A percentile compares a stretch with the other conserved stretches of the same genome.
phyloP scores from a whole-genome alignment of 2,888 invertebrate species.

The Athetis lepigone region DNA sequence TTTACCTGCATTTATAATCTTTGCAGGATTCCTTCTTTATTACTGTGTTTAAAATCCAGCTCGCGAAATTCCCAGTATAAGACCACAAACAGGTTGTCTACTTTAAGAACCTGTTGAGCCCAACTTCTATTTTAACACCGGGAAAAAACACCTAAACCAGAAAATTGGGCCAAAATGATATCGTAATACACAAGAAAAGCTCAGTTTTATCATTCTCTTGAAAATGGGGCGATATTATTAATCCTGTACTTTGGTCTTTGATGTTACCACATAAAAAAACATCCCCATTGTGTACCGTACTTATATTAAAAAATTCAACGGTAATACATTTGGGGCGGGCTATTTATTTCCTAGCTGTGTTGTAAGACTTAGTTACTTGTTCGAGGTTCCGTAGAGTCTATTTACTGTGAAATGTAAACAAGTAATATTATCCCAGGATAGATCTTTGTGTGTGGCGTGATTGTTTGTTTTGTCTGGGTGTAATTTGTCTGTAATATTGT shows the following conservation, averaged over 20 bases:
- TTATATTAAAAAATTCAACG: constrained; percentile 67
- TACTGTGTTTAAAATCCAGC: too few relatives aligned
- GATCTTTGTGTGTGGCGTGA: too few relatives aligned
- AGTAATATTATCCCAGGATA: too few relatives aligned
- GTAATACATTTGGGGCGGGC: constrained; percentile 55
- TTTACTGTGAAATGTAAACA: too few relatives aligned
- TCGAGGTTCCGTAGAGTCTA: constrained; percentile 32
- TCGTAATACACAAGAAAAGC: constrained; percentile 42
- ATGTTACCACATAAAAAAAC: constrained; percentile 61
- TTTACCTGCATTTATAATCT: too few relatives aligned
- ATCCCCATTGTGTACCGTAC: constrained; percentile 52
- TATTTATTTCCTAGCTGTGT: constrained; percentile 52
- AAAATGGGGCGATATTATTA: constrained; percentile 52
- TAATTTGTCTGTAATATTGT: too few relatives aligned
- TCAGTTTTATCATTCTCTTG: constrained; percentile 48
- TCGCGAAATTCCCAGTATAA: background rate
- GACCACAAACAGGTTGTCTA: background rate
- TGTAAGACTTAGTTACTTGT: background rate
- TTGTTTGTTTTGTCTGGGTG: too few relatives aligned
- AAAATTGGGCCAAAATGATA: constrained; percentile 26
- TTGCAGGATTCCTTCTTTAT: too few relatives aligned
- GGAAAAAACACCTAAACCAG: background rate
- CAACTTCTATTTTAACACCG: background rate
- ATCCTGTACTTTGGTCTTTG: constrained; percentile 56
- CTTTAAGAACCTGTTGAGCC: background rate